Evolutionary conservation across 2,797 vertebrate species (phyloP).

Genomic region (Phrynocephalus vlangalii): DNA sequence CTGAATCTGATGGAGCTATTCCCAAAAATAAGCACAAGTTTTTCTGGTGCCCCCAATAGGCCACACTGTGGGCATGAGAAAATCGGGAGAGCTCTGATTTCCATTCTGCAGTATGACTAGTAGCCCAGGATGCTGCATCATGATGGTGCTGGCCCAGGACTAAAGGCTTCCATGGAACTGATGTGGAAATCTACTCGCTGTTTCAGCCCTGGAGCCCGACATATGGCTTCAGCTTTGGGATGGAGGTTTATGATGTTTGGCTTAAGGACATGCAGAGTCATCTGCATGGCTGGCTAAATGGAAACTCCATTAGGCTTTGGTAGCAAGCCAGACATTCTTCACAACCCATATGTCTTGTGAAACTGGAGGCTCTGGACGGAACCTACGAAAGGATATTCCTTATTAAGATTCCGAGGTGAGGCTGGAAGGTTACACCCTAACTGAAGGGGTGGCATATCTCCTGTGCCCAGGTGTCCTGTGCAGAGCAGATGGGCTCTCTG

Average conservation of each 20-base stretch:
- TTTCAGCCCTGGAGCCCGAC: neutral
- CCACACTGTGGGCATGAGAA: neutral
- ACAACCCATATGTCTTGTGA: neutral
- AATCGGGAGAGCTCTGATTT: neutral
- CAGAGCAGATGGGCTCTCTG: neutral
- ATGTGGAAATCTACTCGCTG: neutral
- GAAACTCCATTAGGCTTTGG: neutral
- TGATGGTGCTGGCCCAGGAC: neutral
- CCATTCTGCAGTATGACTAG: neutral
- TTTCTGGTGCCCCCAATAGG: neutral
- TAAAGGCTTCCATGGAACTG: neutral
- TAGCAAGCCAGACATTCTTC: neutral
- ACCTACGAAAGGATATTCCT: neutral
- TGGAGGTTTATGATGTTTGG: neutral
- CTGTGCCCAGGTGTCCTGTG: neutral
- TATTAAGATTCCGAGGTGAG: neutral
- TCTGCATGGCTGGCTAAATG: neutral
- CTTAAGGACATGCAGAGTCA: neutral
- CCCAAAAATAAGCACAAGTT: neutral
- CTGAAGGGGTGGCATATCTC: neutral
- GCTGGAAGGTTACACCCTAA: neutral
- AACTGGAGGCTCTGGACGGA: neutral
- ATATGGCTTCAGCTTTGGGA: too few species aligned
- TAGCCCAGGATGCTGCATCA: neutral
- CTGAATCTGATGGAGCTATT: conserved; percentile 8